Evolutionary conservation across 2,888 invertebrate species (phyloP).

Genomic region (Drosophila monieri): DNA sequence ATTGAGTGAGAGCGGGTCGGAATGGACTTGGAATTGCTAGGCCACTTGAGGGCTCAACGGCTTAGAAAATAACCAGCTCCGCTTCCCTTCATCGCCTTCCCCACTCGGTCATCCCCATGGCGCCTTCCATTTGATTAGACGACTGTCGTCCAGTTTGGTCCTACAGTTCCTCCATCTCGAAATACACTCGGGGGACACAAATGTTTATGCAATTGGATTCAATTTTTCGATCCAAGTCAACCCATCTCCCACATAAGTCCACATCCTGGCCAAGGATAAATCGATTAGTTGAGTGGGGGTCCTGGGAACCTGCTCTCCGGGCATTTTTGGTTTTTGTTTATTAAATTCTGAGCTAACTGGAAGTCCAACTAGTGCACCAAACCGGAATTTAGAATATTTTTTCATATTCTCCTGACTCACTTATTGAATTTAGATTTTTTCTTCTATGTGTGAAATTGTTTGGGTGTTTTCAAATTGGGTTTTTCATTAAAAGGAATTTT

Average conservation of each 20-base stretch:
- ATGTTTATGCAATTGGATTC: conserved; percentile 72
- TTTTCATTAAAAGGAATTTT: conserved; percentile 8
- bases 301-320: conserved; percentile 29
- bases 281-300: conserved; percentile 14
- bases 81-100: conserved; percentile 4
- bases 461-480: not conserved
- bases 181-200: conserved; percentile 50
- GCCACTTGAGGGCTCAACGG: conserved; percentile 70
- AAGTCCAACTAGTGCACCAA: not conserved
- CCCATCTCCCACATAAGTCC: conserved; percentile 18
- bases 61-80: conserved; percentile 59
- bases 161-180: conserved; percentile 9
- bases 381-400: conserved; percentile 22
- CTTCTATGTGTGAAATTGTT: conserved; percentile 22
- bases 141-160: conserved; percentile 18
- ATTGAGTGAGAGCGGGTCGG: conserved; percentile 35
- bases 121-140: conserved; percentile 65
- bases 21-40: conserved; percentile 32
- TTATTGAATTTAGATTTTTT: conserved; percentile 13
- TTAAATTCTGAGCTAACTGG: conserved; percentile 49
- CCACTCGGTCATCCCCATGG: conserved; percentile 9
- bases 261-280: conserved; percentile 33
- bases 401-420: conserved; percentile 13
- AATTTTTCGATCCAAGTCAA: conserved; percentile 59
- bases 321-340: conserved; percentile 62